These are phyloP conservation scores for Athalia circularis DNA, from an alignment of 2,888 invertebrate genomes.

Conservation along the genomic window DNA sequence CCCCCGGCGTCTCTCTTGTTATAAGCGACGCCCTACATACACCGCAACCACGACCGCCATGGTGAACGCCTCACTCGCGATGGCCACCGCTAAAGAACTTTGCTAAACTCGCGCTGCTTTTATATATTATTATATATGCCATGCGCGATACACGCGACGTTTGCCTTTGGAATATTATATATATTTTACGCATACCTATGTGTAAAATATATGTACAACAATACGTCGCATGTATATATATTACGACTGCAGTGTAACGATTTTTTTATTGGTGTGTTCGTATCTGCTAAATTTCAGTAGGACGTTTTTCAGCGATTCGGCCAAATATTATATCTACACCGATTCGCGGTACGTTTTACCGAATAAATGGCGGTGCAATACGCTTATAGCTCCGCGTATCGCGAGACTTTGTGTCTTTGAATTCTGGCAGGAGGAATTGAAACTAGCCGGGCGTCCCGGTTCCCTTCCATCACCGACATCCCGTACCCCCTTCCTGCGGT, in stretches of 20 bases:
- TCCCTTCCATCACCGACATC: conserved; percentile 34
- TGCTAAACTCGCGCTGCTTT: background rate
- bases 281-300: too few species aligned
- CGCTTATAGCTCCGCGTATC: conserved; percentile 24
- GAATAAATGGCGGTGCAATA: background rate
- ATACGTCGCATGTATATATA: too few species aligned
- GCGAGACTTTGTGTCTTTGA: conserved; percentile 21
- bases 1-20: conserved; percentile 13
- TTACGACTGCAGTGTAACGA: too few species aligned
- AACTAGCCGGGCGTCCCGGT: conserved; percentile 3
- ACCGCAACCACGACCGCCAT: conserved; percentile 23
- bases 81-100: background rate
- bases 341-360: background rate
- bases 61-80: conserved; percentile 34
- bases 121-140: too few species aligned
- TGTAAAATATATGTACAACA: too few species aligned
- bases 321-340: too few species aligned
- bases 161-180: too few species aligned
- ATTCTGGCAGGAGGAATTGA: conserved; percentile 20
- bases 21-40: conserved; percentile 28
- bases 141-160: too few species aligned
- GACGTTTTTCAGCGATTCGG: too few species aligned
- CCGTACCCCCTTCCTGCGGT: conserved; percentile 42
- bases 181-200: too few species aligned
- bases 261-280: too few species aligned